Evolutionary conservation across 2,888 invertebrate species (phyloP).

Genomic region (Carpatolechia fugitivella): DNA sequence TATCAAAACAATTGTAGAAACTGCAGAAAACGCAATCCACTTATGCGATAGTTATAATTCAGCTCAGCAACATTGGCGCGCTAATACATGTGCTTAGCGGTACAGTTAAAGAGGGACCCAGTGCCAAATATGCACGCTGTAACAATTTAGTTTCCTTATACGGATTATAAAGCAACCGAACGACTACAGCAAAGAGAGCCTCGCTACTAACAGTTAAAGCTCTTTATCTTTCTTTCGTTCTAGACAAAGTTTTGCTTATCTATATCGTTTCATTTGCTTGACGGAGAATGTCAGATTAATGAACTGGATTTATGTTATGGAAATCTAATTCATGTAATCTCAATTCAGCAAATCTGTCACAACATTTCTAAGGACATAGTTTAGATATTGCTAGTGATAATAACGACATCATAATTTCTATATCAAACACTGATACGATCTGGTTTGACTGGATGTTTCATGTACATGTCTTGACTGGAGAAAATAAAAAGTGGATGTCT

Average conservation of each 20-base stretch:
- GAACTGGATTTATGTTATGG: slow-evolving; percentile 20
- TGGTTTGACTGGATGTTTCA: not conserved
- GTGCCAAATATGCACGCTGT: slow-evolving; percentile 71
- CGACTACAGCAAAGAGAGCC: slow-evolving; percentile 32
- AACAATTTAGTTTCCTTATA: slow-evolving; percentile 66
- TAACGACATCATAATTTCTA: not conserved
- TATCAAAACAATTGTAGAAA: slow-evolving; percentile 29
- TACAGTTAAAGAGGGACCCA: slow-evolving; percentile 59
- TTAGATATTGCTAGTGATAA: not conserved
- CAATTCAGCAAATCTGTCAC: slow-evolving; percentile 1
- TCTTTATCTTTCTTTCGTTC: slow-evolving; percentile 37
- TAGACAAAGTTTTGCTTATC: slow-evolving; percentile 39
- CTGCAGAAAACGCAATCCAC: slow-evolving; percentile 37
- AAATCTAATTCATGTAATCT: slow-evolving; percentile 6
- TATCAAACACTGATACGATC: not conserved
- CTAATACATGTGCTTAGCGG: slow-evolving; percentile 72
- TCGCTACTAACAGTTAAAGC: slow-evolving; percentile 31
- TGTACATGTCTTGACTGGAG: not conserved
- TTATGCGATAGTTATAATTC: slow-evolving; percentile 42
- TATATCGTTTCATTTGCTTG: slow-evolving; percentile 35
- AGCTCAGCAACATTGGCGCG: slow-evolving; percentile 47
- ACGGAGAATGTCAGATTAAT: slow-evolving; percentile 27
- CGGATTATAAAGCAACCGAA: slow-evolving; percentile 64
- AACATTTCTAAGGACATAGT: not conserved
- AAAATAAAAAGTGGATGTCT: not conserved